Base-by-base conservation (phyloP, 2,888 invertebrate genomes). In the Acholoe squamosa region DNA sequence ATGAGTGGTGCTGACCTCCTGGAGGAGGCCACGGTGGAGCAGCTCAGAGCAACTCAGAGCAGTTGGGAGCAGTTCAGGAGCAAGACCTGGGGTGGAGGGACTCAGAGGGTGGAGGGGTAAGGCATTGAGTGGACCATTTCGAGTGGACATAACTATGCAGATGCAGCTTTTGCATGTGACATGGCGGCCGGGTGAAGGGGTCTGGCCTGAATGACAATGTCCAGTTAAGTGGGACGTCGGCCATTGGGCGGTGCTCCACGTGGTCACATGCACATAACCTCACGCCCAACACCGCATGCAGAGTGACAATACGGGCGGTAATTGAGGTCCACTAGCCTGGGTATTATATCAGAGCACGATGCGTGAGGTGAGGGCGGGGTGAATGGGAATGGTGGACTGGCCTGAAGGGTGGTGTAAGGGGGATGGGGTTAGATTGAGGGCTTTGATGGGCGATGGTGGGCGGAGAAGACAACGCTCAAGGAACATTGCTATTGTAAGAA, bases 131-230 rank as follows among this genome's bases (percentile, higher is more conserved):
- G 34, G 80, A 16, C 16, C 76, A 76, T 76, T 76, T n/a, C 16
- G 80, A 80, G 80, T 43, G 43, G 80, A 80, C 43, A 80, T 80
- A 80, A 80, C 80, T 33, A 80, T 80, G 80, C 80, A 34, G 80
- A 80, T 80, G 80, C 43, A 33, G 33, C n/a, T 33, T n/a, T 80
- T 19, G 80, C 80, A 80, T 80, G 80, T 34, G 80, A 43, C 80
- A 80, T 43, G 43, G 43, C 19, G 61, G 76, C 76, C 76, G 76
- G 31, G 76, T n/a, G 80, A 28, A 22, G 80, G 80, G 22, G 43
- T 0, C 33, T 25, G 80, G 80, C 19, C 80, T 16, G 80, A 33
- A 80, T 80, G 80, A 80, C 80, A 80, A 80, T 80, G 80, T 0
- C 43, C 80, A 19, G 80, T 19, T 80, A 43, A 80, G 80, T 80